Evolutionary conservation across 2,797 vertebrate species (phyloP).

Genomic region (Morelia viridis): DNA sequence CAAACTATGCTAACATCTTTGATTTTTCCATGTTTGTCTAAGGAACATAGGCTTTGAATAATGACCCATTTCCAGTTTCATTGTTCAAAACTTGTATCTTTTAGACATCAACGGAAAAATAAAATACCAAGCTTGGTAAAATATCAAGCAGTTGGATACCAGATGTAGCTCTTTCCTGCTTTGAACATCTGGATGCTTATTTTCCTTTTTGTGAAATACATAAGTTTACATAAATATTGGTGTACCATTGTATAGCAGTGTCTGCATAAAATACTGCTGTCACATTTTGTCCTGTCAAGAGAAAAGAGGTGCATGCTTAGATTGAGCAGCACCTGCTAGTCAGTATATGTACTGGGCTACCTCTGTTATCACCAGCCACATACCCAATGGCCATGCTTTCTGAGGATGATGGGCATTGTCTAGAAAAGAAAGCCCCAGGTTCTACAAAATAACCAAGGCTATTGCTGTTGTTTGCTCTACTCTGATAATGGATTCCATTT

Average conservation of each 20-base stretch:
- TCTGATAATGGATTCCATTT: not conserved
- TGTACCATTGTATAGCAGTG: not conserved
- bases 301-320: not conserved
- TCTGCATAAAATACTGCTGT: not conserved
- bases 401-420: not conserved
- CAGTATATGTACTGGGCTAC: not conserved
- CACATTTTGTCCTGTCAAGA: not conserved
- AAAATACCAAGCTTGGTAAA: not conserved
- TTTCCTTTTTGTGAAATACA: not conserved
- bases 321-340: not conserved
- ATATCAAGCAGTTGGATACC: not conserved
- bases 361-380: not conserved
- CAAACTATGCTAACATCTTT: not conserved
- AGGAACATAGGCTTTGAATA: not conserved
- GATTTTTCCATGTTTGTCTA: not conserved
- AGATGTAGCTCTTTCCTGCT: not conserved
- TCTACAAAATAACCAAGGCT: not conserved
- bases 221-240: not conserved
- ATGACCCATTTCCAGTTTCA: not conserved
- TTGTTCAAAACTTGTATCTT: not conserved
- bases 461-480: not conserved
- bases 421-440: not conserved
- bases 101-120: not conserved
- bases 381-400: not conserved
- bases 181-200: not conserved